These are phyloP conservation scores for Collichthys lucidus DNA, from an alignment of 2,113 vertebrate species.

Conservation along the genomic window DNA sequence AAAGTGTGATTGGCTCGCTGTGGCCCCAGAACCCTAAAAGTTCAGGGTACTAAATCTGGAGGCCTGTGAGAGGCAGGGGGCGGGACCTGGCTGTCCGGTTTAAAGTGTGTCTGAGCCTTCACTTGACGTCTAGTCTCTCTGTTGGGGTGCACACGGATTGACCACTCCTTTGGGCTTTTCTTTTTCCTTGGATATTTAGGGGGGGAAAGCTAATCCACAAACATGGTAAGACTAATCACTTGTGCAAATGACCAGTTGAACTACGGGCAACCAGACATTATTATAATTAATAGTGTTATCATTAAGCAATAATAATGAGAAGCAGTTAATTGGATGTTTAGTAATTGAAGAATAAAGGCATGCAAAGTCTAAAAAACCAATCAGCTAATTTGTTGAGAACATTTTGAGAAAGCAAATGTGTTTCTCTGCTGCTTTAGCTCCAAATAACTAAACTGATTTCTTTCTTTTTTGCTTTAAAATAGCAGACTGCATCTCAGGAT, in stretches of 20 bases:
- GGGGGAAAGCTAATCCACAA: slow-evolving; percentile 81
- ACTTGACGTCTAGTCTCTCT: slow-evolving; percentile 86
- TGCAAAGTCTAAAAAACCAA: slow-evolving; percentile 9
- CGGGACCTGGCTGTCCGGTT: slow-evolving; percentile 79
- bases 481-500: background rate
- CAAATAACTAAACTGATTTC: background rate
- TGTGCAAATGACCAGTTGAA: slow-evolving; percentile 15
- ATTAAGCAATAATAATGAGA: background rate
- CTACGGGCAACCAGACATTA: background rate
- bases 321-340: background rate
- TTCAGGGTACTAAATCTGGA: slow-evolving; percentile 87
- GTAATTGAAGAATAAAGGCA: slow-evolving; percentile 25
- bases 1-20: slow-evolving; percentile 80
- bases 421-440: background rate
- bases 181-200: slow-evolving; percentile 81
- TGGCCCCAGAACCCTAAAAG: slow-evolving; percentile 85
- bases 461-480: background rate
- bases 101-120: slow-evolving; percentile 84
- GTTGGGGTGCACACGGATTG: slow-evolving; percentile 84
- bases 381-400: background rate
- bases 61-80: slow-evolving; percentile 77
- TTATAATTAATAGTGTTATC: too few species aligned
- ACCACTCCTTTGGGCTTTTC: slow-evolving; percentile 84
- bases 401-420: background rate
- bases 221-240: slow-evolving; percentile 83